phyloP scores from a whole-genome alignment of 2,797 vertebrate species.

The Zalophus californianus region DNA sequence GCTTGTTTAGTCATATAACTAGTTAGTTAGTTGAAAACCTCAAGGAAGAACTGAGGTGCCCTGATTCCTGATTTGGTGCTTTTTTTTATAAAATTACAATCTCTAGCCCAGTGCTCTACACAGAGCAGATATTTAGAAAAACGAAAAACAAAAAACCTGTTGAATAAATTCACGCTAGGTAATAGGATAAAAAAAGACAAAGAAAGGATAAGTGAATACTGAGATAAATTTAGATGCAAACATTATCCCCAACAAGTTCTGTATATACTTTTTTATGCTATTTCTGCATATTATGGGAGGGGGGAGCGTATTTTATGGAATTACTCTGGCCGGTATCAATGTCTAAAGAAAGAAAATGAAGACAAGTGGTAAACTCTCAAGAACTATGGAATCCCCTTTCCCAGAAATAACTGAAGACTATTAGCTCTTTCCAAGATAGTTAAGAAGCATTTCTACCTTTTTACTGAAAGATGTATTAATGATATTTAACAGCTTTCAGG shows the following conservation, averaged over 20 bases:
- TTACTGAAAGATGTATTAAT: neutral
- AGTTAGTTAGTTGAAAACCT: neutral
- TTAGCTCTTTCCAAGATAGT: neutral
- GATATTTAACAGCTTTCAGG: neutral
- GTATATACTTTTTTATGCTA: neutral
- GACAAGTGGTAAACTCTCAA: neutral
- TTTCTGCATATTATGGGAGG: neutral
- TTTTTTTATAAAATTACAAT: conserved; percentile 18
- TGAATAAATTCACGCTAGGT: conserved; percentile 19
- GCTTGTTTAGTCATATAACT: neutral
- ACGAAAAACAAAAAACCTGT: neutral
- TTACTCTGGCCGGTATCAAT: neutral
- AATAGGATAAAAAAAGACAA: neutral
- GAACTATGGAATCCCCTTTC: neutral
- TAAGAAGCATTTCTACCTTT: neutral
- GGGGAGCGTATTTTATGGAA: neutral
- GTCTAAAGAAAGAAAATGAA: neutral
- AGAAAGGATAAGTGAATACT: neutral
- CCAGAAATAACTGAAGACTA: neutral
- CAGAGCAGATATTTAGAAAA: neutral
- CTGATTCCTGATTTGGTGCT: neutral
- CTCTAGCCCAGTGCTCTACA: neutral
- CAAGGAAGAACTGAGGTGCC: neutral
- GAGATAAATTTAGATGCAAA: neutral
- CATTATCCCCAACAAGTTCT: neutral